Percentiles rank a stretch among this genome's conserved stretches.
Conservation (phyloP, 1,140 invertebrate species). For the Lasioglossum albipes region DNA sequence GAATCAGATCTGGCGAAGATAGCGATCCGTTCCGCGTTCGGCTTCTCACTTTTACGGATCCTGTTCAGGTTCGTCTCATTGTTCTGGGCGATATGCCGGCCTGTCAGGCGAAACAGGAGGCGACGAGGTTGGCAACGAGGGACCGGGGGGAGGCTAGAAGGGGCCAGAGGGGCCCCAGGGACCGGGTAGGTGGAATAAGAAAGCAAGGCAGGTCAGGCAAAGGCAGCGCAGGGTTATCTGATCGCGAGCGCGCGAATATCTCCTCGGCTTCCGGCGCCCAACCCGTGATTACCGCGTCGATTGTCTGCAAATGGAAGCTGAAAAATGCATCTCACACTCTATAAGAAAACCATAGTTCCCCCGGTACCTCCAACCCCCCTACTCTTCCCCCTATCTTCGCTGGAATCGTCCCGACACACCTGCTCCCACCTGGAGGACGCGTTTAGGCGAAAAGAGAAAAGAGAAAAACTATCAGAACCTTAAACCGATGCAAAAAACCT, state of each 20-base stretch:
- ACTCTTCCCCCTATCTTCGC: conserved; percentile 1
- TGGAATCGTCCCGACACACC: conserved; percentile 32
- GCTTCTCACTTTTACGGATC: conserved; percentile 23
- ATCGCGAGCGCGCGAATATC: conserved; percentile 77
- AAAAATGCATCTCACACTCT: conserved; percentile 74
- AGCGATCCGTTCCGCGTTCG: conserved; percentile 43
- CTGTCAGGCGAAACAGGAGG: conserved; percentile 42
- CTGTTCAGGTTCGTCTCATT: conserved; percentile 58
- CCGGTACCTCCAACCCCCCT: not conserved
- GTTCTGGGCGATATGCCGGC: conserved; percentile 50
- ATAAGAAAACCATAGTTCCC: conserved; percentile 48
- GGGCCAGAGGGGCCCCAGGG: not conserved
- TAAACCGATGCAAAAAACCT: not conserved
- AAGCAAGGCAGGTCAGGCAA: conserved; percentile 36
- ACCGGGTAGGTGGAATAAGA: conserved; percentile 35
- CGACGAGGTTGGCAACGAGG: conserved; percentile 29
- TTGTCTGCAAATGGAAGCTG: conserved; percentile 76
- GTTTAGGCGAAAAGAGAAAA: not conserved
- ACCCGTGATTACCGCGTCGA: conserved; percentile 75
- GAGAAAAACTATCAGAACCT: too few relatives aligned
- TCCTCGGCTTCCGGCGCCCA: conserved; percentile 76
- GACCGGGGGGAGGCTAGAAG: not conserved
- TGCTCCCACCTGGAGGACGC: conserved; percentile 5
- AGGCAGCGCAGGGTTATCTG: conserved; percentile 70
- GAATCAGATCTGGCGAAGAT: conserved; percentile 33